Evolutionary conservation across 2,113 vertebrate species (phyloP).

Genomic region (Aldabrachelys gigantea): DNA sequence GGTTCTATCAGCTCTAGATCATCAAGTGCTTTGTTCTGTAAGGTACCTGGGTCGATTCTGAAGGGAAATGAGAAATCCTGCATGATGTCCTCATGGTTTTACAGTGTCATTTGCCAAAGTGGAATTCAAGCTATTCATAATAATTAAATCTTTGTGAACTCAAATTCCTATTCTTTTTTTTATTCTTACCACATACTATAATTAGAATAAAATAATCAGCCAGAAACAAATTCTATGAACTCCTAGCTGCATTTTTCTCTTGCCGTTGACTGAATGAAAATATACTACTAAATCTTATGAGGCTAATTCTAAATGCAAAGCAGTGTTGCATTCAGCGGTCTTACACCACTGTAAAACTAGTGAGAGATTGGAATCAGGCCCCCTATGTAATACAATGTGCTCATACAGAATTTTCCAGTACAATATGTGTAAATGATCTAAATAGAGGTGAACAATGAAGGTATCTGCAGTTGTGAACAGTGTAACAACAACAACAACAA

Average conservation of each 20-base stretch:
- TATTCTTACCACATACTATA: constrained; percentile 64
- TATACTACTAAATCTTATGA: neutral
- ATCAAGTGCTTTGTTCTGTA: neutral
- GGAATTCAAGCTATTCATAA: constrained; percentile 22
- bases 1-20: neutral
- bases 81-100: constrained; percentile 29
- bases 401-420: constrained; percentile 19
- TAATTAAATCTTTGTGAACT: constrained; percentile 45
- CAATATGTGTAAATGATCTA: constrained; percentile 62
- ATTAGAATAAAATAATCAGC: constrained; percentile 65
- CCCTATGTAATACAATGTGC: neutral
- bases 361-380: neutral
- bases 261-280: constrained; percentile 22
- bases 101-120: constrained; percentile 44
- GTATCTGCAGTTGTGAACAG: neutral
- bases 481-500: neutral
- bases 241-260: constrained; percentile 46
- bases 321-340: accelerated
- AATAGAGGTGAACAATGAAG: constrained; percentile 47
- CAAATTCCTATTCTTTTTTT: constrained; percentile 46
- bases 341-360: neutral
- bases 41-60: constrained; percentile 10
- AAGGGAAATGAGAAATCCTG: constrained; percentile 47
- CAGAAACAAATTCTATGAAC: constrained; percentile 60
- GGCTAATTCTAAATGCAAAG: neutral